A percentile compares a stretch with the other conserved stretches of the same genome.
phyloP scores from a whole-genome alignment of 2,113 vertebrate genomes.

The Thermophis baileyi region DNA sequence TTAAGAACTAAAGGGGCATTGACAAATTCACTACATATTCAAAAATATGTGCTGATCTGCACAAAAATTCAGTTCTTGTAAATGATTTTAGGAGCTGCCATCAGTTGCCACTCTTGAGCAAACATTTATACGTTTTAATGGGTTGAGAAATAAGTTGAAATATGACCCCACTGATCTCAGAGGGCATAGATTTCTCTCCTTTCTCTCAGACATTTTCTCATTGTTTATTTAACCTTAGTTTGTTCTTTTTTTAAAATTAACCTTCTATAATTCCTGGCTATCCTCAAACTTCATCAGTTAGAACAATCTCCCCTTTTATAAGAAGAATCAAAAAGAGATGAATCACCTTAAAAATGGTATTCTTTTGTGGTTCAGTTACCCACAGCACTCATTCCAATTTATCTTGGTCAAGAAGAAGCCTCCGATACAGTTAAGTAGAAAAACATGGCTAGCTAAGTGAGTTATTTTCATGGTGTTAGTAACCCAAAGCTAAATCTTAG shows the following conservation, averaged over 20 bases:
- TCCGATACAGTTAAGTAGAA: conserved; percentile 36
- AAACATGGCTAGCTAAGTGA: background rate
- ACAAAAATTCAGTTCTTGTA: background rate
- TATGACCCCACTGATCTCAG: background rate
- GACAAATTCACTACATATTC: background rate
- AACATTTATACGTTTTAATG: background rate
- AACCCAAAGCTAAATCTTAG: background rate
- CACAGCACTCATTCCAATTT: background rate
- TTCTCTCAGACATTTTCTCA: conserved; percentile 10
- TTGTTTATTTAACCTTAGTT: background rate
- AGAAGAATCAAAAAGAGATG: conserved; percentile 8
- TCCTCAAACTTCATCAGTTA: background rate
- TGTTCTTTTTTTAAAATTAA: background rate
- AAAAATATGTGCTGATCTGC: background rate
- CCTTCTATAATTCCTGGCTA: background rate
- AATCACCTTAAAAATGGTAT: background rate
- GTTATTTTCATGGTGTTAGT: background rate
- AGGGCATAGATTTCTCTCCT: background rate
- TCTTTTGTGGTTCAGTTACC: conserved; percentile 29
- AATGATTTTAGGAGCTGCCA: background rate
- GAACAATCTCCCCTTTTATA: background rate
- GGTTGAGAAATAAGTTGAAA: conserved; percentile 12
- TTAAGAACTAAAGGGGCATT: background rate
- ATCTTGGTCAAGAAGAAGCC: conserved; percentile 9
- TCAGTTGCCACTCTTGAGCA: background rate